These are phyloP conservation scores for Hippoglossus stenolepis DNA, from an alignment of 2,113 vertebrate species.

Conservation along the genomic window DNA sequence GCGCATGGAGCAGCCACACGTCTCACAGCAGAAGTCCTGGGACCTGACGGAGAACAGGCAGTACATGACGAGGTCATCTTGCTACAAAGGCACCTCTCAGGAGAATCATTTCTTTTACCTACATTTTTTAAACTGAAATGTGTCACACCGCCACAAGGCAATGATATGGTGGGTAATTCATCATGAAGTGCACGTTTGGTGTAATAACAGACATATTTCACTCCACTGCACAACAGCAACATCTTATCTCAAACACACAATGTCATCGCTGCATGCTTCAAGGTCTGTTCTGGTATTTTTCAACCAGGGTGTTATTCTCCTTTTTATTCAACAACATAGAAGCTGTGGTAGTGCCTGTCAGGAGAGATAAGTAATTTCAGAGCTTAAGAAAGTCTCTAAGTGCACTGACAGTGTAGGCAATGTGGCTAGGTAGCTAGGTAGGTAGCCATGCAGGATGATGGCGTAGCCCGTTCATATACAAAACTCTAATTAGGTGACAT, in stretches of 20 bases:
- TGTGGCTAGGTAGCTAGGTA: background rate
- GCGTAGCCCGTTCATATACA: background rate
- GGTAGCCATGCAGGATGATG: background rate
- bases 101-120: too few relatives aligned
- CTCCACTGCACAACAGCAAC: background rate
- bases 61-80: background rate
- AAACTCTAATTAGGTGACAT: background rate
- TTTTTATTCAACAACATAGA: background rate
- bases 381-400: background rate
- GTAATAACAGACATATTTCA: background rate
- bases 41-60: slow-evolving; percentile 82
- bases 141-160: background rate
- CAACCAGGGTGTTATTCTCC: background rate
- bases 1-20: slow-evolving; percentile 89
- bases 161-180: background rate
- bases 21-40: slow-evolving; percentile 95
- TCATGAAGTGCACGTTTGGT: background rate
- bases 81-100: background rate
- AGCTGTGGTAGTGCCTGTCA: background rate
- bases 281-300: background rate
- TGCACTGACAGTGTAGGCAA: background rate
- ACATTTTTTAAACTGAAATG: too few relatives aligned
- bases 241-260: background rate
- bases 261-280: background rate
- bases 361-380: background rate